Evolutionary conservation across 92 coral and sea anemone species (phyloP).

Genomic region (Epizoanthus fatuus): DNA sequence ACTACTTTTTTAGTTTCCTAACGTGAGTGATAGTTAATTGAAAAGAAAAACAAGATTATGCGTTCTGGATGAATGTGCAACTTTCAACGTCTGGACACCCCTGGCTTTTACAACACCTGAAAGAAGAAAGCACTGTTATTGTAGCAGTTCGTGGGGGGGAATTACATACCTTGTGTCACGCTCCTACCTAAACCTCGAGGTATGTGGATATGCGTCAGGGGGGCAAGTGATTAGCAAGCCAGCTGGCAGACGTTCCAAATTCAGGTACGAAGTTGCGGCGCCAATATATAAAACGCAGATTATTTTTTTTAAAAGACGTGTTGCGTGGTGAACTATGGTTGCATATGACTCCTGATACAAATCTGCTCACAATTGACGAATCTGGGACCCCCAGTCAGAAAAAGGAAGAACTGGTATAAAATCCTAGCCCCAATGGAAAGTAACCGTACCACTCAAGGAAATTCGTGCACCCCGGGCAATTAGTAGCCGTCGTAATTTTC

Average conservation of each 20-base stretch:
- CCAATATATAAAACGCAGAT: no score
- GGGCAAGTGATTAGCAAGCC: no score
- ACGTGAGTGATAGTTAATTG: no score
- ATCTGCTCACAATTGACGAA: background rate
- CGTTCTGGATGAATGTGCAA: background rate
- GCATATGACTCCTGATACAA: background rate
- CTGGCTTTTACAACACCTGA: background rate
- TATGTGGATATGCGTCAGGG: no score
- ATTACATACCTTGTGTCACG: background rate
- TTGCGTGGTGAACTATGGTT: no score
- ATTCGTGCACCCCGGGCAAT: no score
- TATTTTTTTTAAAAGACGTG: no score
- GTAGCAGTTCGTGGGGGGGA: background rate
- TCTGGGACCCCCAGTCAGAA: background rate
- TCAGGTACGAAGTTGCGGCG: no score
- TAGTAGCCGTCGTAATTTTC: no score
- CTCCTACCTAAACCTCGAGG: background rate
- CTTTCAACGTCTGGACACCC: background rate
- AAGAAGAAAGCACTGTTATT: background rate
- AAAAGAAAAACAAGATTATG: no score
- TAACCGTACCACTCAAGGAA: background rate
- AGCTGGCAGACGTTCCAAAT: no score
- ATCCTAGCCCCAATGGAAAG: constrained; percentile 4
- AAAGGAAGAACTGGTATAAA: background rate
- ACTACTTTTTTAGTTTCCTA: no score